A percentile compares a stretch with the other conserved stretches of the same genome.
Conservation (phyloP, 2,888 invertebrate genomes). For the Drosophila anomelani region DNA sequence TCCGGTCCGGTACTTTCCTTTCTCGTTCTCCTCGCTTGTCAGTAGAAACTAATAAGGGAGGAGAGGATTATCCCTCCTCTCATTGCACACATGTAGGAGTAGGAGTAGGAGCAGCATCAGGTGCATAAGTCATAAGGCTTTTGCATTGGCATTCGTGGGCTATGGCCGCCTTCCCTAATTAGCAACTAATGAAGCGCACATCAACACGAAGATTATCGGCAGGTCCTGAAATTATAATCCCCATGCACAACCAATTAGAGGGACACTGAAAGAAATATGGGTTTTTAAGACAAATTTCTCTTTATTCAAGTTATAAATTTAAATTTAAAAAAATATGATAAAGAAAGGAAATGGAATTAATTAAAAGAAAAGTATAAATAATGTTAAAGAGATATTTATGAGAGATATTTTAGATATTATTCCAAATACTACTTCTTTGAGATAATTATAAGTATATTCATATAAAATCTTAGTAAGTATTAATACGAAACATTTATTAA, state of each 20-base stretch:
- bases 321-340: not conserved
- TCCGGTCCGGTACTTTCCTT: not conserved
- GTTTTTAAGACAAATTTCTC: too few species aligned
- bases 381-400: too few species aligned
- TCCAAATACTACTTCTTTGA: too few species aligned
- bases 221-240: conserved; percentile 9
- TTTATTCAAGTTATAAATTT: too few species aligned
- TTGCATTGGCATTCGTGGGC: not conserved
- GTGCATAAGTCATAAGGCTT: conserved; percentile 24
- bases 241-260: not conserved
- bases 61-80: conserved; percentile 2
- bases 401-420: too few species aligned
- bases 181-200: conserved; percentile 34
- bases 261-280: conserved; percentile 1
- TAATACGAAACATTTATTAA: too few species aligned
- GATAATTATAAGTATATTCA: too few species aligned
- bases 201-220: conserved; percentile 15
- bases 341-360: too few species aligned
- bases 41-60: conserved; percentile 18
- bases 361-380: too few species aligned
- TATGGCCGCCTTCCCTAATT: conserved; percentile 5
- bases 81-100: not conserved
- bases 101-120: conserved; percentile 6
- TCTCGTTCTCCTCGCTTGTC: conserved; percentile 7
- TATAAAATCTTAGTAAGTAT: too few species aligned